Evolutionary conservation across 2,797 vertebrate species (phyloP).

Genomic region (Triplophysa bombifrons): DNA sequence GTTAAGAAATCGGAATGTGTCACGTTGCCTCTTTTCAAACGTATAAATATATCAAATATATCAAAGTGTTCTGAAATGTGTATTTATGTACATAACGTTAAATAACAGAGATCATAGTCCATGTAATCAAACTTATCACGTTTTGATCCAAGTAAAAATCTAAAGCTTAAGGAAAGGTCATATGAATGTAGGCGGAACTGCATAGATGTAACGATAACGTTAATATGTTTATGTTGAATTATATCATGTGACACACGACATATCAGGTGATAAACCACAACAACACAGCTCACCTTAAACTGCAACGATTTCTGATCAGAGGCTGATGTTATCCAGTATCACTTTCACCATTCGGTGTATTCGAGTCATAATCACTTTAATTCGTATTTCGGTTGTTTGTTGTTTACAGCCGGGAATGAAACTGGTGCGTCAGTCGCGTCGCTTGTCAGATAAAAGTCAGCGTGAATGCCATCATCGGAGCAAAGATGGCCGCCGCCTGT

Average conservation of each 20-base stretch:
- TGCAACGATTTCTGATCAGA: constrained; percentile 36
- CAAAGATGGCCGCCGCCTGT: constrained; percentile 6
- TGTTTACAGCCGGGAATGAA: constrained; percentile 47
- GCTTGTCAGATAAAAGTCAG: constrained; percentile 27
- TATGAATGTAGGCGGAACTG: no score
- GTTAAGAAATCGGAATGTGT: not conserved
- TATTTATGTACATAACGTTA: not conserved
- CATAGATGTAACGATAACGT: not conserved
- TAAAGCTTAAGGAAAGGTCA: not conserved
- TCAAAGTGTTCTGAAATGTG: not conserved
- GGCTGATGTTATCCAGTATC: not conserved
- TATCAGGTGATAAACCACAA: constrained; percentile 11
- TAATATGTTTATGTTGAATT: not conserved
- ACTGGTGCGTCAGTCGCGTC: constrained; percentile 30
- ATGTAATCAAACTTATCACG: not conserved
- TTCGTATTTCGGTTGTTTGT: not conserved
- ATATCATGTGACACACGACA: not conserved
- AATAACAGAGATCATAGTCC: constrained; percentile 5
- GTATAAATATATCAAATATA: not conserved
- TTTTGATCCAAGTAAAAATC: not conserved
- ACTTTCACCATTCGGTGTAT: not conserved
- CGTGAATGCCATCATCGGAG: not conserved
- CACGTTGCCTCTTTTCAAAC: no score
- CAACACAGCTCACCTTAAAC: constrained; percentile 26
- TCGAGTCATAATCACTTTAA: constrained; percentile 33